phyloP scores from a whole-genome alignment of 2,888 invertebrate species.

The Carpatolechia fugitivella region DNA sequence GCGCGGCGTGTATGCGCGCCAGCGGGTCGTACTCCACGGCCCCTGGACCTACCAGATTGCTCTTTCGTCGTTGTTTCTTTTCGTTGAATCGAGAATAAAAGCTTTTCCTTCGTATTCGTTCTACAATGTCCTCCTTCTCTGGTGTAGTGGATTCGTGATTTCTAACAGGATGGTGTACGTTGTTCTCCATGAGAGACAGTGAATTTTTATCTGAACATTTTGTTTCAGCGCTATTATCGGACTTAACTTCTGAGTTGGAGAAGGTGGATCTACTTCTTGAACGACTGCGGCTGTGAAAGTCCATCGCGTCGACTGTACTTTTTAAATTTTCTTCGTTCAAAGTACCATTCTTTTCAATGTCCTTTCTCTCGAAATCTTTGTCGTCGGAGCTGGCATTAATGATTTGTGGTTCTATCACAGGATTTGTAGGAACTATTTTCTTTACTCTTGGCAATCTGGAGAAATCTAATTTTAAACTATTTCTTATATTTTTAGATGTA shows the following conservation, averaged over 20 bases:
- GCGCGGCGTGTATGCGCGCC: constrained; percentile 63
- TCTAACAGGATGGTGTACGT: constrained; percentile 53
- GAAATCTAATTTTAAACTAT: constrained; percentile 82
- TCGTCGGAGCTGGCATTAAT: constrained; percentile 56
- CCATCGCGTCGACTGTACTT: constrained; percentile 36
- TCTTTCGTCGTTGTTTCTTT: constrained; percentile 85
- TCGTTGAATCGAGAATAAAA: constrained; percentile 94
- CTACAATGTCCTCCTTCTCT: constrained; percentile 87
- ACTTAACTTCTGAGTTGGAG: constrained; percentile 74
- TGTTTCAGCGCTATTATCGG: constrained; percentile 51
- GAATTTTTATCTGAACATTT: constrained; percentile 48
- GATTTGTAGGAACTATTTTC: constrained; percentile 78
- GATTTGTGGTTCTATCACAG: constrained; percentile 76
- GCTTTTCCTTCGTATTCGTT: constrained; percentile 92
- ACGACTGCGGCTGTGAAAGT: constrained; percentile 52
- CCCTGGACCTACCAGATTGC: constrained; percentile 82
- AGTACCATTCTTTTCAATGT: constrained; percentile 46
- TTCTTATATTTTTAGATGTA: constrained; percentile 57
- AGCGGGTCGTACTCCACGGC: constrained; percentile 78
- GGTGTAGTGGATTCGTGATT: constrained; percentile 69
- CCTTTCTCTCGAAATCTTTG: constrained; percentile 56
- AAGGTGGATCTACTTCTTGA: constrained; percentile 66
- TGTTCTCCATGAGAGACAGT: constrained; percentile 43
- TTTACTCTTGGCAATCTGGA: constrained; percentile 79
- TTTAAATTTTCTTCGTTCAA: constrained; percentile 40